A percentile compares a stretch with the other conserved stretches of the same genome.
Evolutionary conservation across 1,140 invertebrate genomes (phyloP).

Genomic region (Drosophila sproati): DNA sequence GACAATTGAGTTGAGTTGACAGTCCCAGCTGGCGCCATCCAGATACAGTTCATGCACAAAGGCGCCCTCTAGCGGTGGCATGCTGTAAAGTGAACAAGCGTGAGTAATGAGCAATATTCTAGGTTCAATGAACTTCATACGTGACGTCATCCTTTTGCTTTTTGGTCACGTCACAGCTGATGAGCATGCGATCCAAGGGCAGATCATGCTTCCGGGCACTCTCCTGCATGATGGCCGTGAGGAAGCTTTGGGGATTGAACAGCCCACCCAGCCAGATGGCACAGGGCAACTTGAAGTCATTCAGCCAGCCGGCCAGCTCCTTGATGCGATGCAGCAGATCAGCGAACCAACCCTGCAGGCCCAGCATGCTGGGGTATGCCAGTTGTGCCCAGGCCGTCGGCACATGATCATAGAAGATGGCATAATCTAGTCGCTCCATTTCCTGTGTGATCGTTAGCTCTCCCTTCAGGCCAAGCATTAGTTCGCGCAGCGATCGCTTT

Average conservation of each 20-base stretch:
- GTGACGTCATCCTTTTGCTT: slow-evolving; percentile 94
- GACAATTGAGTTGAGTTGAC: slow-evolving; percentile 89
- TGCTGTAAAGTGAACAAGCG: slow-evolving; percentile 83
- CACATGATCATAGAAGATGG: slow-evolving; percentile 94
- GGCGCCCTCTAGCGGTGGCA: slow-evolving; percentile 95
- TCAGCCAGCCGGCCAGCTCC: slow-evolving; percentile 92
- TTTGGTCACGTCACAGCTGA: slow-evolving; percentile 98
- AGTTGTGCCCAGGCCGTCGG: slow-evolving; percentile 92
- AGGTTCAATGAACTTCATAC: slow-evolving; percentile 79
- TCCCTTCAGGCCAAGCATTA: slow-evolving; percentile 95
- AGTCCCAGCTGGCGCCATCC: slow-evolving; percentile 98
- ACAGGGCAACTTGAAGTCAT: slow-evolving; percentile 92
- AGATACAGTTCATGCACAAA: slow-evolving; percentile 96
- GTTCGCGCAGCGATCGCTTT: slow-evolving; percentile 92
- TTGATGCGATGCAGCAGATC: slow-evolving; percentile 93
- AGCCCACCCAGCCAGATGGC: slow-evolving; percentile 97
- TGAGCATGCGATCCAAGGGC: slow-evolving; percentile 97
- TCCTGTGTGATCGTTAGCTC: slow-evolving; percentile 96
- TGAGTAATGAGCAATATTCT: not conserved
- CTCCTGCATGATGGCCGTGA: slow-evolving; percentile 99
- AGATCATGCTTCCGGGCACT: slow-evolving; percentile 98
- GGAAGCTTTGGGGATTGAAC: slow-evolving; percentile 98
- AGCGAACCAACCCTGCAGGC: slow-evolving; percentile 93
- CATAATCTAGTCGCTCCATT: slow-evolving; percentile 95
- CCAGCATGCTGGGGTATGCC: slow-evolving; percentile 95